Conservation (phyloP, 1,140 invertebrate genomes). For the Meteorus sp. region DNA sequence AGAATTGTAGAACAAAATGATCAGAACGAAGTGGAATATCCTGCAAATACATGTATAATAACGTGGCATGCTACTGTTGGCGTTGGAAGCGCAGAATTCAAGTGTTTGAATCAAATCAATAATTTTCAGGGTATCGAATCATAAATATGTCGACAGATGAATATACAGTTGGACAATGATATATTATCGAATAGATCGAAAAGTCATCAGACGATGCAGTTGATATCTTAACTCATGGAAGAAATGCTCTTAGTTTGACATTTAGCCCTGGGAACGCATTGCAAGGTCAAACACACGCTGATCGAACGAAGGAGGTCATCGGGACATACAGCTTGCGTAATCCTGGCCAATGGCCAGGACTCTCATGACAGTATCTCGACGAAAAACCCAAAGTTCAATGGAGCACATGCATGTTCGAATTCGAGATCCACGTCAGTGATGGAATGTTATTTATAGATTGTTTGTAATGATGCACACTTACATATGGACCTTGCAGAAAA, state of each 20-base stretch:
- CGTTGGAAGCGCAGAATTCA: no score
- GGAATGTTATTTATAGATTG: conserved; percentile 41
- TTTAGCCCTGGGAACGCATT: conserved; percentile 36
- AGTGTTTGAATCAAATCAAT: conserved; percentile 10
- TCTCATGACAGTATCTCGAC: conserved; percentile 35
- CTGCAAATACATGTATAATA: no score
- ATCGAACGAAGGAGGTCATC: conserved; percentile 51
- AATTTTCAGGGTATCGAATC: background rate
- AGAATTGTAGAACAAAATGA: no score
- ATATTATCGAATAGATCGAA: no score
- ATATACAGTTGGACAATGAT: no score
- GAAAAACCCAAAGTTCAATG: conserved; percentile 56
- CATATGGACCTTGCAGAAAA: conserved; percentile 40
- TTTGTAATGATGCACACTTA: conserved; percentile 29
- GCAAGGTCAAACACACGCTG: conserved; percentile 50
- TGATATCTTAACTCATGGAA: background rate
- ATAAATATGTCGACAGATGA: background rate
- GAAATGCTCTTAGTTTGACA: conserved; percentile 8
- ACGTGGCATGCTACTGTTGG: no score
- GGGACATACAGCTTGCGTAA: conserved; percentile 48
- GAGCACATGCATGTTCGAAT: conserved; percentile 38
- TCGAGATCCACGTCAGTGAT: conserved; percentile 33
- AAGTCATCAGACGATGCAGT: no score
- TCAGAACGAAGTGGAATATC: no score
- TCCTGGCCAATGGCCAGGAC: conserved; percentile 44